Base-by-base conservation (phyloP, 2,888 invertebrate species). In the Oegoconia quadripuncta region DNA sequence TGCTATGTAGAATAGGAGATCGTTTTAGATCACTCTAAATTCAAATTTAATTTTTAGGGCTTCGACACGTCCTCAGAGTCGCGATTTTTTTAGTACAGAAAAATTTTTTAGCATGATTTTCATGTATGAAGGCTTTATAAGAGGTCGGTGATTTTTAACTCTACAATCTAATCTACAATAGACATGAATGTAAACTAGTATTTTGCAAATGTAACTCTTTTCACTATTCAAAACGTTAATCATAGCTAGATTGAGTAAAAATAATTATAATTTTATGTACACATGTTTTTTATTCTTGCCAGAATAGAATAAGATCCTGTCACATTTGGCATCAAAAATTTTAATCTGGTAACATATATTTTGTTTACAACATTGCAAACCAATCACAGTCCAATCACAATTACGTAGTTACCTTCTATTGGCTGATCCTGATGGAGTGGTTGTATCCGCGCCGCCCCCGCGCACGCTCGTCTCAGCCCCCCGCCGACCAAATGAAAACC, bases 361-460 rank as follows among this genome's bases (percentile, higher is more conserved):
- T 38, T 67, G 55, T 65, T 67, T 59, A 61, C 59, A 56, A 56
- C 38, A 28, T 11, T 42, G 14, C 45, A 13, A 33, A 41, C 77
- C 74, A 74, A 73, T 69, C 48, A 51, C n/a, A 47, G 30, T 28
- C 25, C 33, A 22, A 26, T 17, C 34, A 39, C 33, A 42, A 32
- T 37, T 37, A 40, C 44, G 35, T 43, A 38, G 22, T 41, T 29
- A 3, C 15, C 33, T 46, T 14, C 51, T 26, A 70, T 71, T 69
- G 66, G 71, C 31, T 22, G 20, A 47, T 22, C 41, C 34, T 20
- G 11, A 34, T 27, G 31, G 45, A 44, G 44, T 48, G 47, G 40
- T 42, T 48, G 41, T n/a, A n/a, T 46, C 43, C 44, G 43, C 42
- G 41, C 43, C 27, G 37, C 50, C 50, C 46, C 48, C 47, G 42